Percentiles rank a stretch among this genome's conserved stretches.
Evolutionary conservation across 2,888 invertebrate species (phyloP).

Genomic region (Leptogaster cylindrica): DNA sequence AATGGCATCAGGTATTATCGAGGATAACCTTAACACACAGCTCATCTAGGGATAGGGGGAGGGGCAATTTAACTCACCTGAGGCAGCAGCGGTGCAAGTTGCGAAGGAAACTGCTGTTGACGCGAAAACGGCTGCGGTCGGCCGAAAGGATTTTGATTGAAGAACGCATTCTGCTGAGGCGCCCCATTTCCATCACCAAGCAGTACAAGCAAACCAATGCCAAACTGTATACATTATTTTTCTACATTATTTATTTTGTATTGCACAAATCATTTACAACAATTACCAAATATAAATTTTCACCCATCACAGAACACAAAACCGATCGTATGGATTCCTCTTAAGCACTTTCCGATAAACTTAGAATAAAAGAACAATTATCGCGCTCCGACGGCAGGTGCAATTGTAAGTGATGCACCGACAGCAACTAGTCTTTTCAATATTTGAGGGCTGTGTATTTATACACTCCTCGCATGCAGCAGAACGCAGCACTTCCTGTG

Average conservation of each 20-base stretch:
- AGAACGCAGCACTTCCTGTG: slow-evolving; percentile 24
- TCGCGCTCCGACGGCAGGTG: slow-evolving; percentile 19
- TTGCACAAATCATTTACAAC: background rate
- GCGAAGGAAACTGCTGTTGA: slow-evolving; percentile 49
- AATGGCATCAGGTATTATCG: background rate
- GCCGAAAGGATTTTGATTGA: slow-evolving; percentile 48
- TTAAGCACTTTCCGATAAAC: background rate
- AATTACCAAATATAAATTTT: slow-evolving; percentile 20
- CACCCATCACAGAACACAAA: slow-evolving; percentile 20
- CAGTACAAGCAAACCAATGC: too few relatives aligned
- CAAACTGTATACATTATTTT: too few relatives aligned
- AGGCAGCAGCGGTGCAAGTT: slow-evolving; percentile 50
- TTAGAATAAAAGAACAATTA: too few relatives aligned
- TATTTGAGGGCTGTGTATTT: slow-evolving; percentile 38
- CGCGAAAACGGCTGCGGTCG: slow-evolving; percentile 50
- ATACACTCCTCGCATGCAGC: slow-evolving; percentile 12
- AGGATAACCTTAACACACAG: background rate
- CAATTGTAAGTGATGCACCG: slow-evolving; percentile 8
- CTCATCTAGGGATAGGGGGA: background rate
- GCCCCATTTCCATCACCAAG: slow-evolving; percentile 9
- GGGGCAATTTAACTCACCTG: slow-evolving; percentile 49
- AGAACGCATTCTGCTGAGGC: slow-evolving; percentile 41
- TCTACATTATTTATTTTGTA: too few relatives aligned
- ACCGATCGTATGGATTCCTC: background rate
- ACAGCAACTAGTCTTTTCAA: slow-evolving; percentile 30